Conservation (phyloP, 2,888 invertebrate genomes). For the Lordiphosa andalusiaca region DNA sequence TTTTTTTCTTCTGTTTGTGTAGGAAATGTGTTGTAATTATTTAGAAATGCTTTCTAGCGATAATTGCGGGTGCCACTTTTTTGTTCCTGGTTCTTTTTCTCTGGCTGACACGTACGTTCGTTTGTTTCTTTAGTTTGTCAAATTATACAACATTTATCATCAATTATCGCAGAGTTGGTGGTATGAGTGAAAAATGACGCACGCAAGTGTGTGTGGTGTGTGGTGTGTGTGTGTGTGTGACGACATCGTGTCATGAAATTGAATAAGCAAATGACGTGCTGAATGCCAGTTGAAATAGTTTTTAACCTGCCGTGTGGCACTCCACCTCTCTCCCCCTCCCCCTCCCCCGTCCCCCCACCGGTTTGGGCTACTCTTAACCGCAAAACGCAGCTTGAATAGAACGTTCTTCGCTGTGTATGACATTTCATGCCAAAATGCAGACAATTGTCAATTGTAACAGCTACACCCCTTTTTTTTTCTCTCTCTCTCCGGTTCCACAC, state of each 20-base stretch:
- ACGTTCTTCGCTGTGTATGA: conserved; percentile 20
- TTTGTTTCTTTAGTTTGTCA: conserved; percentile 66
- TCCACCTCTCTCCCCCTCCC: conserved; percentile 14
- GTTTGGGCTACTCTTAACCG: conserved; percentile 33
- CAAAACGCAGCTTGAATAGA: conserved; percentile 69
- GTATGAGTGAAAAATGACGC: conserved; percentile 62
- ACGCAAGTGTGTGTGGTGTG: conserved; percentile 51
- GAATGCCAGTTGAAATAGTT: conserved; percentile 72
- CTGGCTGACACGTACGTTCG: conserved; percentile 31
- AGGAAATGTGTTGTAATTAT: conserved; percentile 66
- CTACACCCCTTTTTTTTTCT: conserved; percentile 64
- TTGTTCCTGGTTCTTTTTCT: conserved; percentile 16
- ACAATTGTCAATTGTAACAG: conserved; percentile 69
- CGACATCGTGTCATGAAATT: conserved; percentile 72
- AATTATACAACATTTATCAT: conserved; percentile 79
- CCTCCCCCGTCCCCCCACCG: conserved; percentile 35
- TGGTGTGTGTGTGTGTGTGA: conserved; percentile 28
- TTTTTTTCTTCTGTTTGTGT: conserved; percentile 25
- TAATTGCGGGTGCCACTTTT: conserved; percentile 65
- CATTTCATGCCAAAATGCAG: conserved; percentile 70
- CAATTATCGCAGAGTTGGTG: conserved; percentile 73
- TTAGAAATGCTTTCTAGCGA: conserved; percentile 71
- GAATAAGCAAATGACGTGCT: conserved; percentile 78
- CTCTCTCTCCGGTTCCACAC: conserved; percentile 7
- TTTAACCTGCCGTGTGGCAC: conserved; percentile 24